Evolutionary conservation across 1,140 invertebrate genomes (phyloP).

Genomic region (Caenorhabditis remanei): DNA sequence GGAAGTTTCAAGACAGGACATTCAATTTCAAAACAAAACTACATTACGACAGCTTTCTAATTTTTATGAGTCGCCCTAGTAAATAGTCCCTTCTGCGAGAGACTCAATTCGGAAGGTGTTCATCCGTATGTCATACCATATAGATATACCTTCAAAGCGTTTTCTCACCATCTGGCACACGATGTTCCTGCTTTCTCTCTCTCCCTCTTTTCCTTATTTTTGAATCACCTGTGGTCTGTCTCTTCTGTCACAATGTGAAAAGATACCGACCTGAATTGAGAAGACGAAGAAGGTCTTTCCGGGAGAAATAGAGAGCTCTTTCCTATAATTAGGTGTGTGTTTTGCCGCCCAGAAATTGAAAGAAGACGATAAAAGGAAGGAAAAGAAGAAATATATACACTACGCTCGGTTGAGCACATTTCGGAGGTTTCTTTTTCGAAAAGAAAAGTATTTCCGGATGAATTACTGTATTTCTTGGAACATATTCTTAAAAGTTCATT

Average conservation of each 20-base stretch:
- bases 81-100: too few relatives aligned
- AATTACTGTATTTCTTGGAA: conserved; percentile 5
- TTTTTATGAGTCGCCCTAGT: too few relatives aligned
- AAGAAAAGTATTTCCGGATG: too few relatives aligned
- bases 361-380: neutral
- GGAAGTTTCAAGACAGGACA: too few relatives aligned
- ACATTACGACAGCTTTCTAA: too few relatives aligned
- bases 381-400: conserved; percentile 50
- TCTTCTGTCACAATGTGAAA: neutral
- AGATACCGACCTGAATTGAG: conserved; percentile 8
- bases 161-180: conserved; percentile 15
- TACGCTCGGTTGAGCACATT: conserved; percentile 31
- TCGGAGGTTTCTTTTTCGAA: neutral
- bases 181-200: neutral
- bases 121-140: too few relatives aligned
- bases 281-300: neutral
- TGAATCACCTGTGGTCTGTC: conserved; percentile 8
- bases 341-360: conserved; percentile 44
- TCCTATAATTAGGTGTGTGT: conserved; percentile 49
- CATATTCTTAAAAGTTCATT: too few relatives aligned
- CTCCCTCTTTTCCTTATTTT: neutral
- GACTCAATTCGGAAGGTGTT: too few relatives aligned
- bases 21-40: too few relatives aligned
- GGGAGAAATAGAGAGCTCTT: neutral
- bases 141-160: neutral